These are phyloP conservation scores for Ceratosolen solmsi DNA, from an alignment of 1,140 invertebrate species.

Conservation along the genomic window DNA sequence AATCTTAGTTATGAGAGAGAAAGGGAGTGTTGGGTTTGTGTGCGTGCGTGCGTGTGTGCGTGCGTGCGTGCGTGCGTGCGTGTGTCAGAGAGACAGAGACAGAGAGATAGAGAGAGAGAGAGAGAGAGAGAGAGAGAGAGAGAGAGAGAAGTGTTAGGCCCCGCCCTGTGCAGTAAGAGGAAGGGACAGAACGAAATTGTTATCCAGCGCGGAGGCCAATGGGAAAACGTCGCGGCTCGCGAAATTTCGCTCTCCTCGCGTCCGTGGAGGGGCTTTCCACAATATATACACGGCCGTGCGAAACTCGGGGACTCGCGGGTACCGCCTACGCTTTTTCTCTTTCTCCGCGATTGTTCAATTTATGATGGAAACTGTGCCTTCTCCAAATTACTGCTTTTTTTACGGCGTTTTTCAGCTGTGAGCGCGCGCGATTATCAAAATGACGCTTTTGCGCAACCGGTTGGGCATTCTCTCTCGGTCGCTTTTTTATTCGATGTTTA, in stretches of 20 bases:
- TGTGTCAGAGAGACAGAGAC: not conserved
- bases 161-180: slow-evolving; percentile 38
- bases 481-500: too few relatives aligned
- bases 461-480: too few relatives aligned
- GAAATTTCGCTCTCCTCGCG: slow-evolving; percentile 27
- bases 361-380: not conserved
- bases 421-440: not conserved
- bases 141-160: slow-evolving; percentile 9
- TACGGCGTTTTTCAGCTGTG: not conserved
- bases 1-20: slow-evolving; percentile 15
- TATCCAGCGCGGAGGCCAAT: slow-evolving; percentile 17
- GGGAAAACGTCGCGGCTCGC: slow-evolving; percentile 16
- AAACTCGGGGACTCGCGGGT: not conserved
- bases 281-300: not conserved
- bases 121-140: too few relatives aligned
- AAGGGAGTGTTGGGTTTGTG: not conserved
- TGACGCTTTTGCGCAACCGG: too few relatives aligned
- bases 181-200: slow-evolving; percentile 35
- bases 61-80: not conserved
- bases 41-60: too few relatives aligned
- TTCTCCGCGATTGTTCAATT: not conserved
- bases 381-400: not conserved
- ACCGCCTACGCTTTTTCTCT: slow-evolving; percentile 8
- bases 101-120: not conserved
- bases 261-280: not conserved